Percentiles rank a stretch among this genome's conserved stretches.
These are phyloP conservation scores for Aphidoletes aphidimyza DNA, from an alignment of 2,888 invertebrate species.

Conservation along the genomic window DNA sequence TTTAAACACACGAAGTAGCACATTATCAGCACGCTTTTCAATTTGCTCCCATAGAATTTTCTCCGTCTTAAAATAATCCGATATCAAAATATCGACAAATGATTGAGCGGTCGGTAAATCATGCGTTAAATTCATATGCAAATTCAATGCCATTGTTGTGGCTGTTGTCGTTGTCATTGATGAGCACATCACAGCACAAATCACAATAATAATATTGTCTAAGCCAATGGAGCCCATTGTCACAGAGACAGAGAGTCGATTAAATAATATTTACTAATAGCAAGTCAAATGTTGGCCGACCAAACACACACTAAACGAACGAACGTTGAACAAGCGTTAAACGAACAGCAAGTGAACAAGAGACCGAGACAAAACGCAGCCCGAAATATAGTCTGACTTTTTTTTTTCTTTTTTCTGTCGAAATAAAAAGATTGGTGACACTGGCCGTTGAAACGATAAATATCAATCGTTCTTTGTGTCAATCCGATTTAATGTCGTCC, in stretches of 20 bases:
- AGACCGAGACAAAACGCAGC: neutral
- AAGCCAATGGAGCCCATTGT: neutral
- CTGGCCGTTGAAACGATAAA: constrained; percentile 51
- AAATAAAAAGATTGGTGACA: neutral
- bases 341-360: neutral
- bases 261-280: constrained; percentile 42
- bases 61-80: constrained; percentile 1
- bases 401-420: no score
- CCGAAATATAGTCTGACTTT: neutral
- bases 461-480: constrained; percentile 13
- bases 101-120: constrained; percentile 40
- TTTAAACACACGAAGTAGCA: constrained; percentile 14
- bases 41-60: neutral
- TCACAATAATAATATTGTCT: neutral
- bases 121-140: constrained; percentile 35
- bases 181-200: neutral
- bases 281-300: neutral
- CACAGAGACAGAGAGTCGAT: neutral
- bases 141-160: neutral
- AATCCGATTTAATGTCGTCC: constrained; percentile 18
- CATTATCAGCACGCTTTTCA: constrained; percentile 28
- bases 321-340: neutral
- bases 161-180: neutral
- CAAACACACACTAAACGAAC: neutral
- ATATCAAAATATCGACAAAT: constrained; percentile 38